phyloP scores from a whole-genome alignment of 2,797 vertebrate genomes.

The Oreochromis grahami region DNA sequence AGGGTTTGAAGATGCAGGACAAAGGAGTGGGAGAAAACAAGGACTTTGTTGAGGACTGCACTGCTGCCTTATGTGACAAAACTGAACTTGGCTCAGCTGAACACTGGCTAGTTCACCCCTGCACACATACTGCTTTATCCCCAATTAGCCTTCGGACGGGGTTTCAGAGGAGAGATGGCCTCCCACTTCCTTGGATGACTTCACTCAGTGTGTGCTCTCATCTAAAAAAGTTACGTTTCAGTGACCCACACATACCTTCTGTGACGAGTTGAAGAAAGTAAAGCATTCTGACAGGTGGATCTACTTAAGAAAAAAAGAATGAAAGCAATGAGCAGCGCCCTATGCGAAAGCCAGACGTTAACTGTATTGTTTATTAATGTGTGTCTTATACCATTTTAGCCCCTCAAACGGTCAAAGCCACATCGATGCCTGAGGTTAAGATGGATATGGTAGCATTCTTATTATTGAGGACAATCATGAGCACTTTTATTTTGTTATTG shows the following conservation, averaged over 20 bases:
- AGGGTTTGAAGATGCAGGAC: not conserved
- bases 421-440: slow-evolving; percentile 14
- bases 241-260: slow-evolving; percentile 29
- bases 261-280: slow-evolving; percentile 20
- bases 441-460: slow-evolving; percentile 38
- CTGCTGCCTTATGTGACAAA: slow-evolving; percentile 41
- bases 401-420: slow-evolving; percentile 30
- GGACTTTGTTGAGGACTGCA: slow-evolving; percentile 20
- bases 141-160: slow-evolving; percentile 20
- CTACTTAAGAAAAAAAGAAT: slow-evolving; percentile 11
- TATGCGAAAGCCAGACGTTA: slow-evolving; percentile 1
- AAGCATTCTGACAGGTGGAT: slow-evolving; percentile 32
- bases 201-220: slow-evolving; percentile 14
- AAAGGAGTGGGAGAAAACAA: not conserved
- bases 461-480: slow-evolving; percentile 56
- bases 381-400: slow-evolving; percentile 30
- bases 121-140: slow-evolving; percentile 30
- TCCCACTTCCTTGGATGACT: slow-evolving; percentile 27
- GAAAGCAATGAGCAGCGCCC: not conserved
- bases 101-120: not conserved
- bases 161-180: slow-evolving; percentile 13
- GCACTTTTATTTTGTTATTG: slow-evolving; percentile 58
- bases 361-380: slow-evolving; percentile 52
- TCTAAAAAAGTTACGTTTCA: slow-evolving; percentile 29
- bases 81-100: not conserved